phyloP scores from a whole-genome alignment of 2,888 invertebrate species.

The Pristionchus maxplancki region DNA sequence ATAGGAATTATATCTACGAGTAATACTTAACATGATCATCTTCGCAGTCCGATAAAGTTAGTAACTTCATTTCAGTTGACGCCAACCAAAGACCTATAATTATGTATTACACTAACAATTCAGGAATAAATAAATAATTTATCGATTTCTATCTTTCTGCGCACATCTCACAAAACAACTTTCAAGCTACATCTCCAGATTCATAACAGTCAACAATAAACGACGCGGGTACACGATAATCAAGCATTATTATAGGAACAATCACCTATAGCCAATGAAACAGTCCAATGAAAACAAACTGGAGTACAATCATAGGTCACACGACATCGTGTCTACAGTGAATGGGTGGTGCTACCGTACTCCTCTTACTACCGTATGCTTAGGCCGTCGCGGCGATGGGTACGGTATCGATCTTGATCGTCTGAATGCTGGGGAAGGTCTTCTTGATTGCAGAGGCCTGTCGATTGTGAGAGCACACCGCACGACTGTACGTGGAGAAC shows the following conservation, averaged over 20 bases:
- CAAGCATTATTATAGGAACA: neutral
- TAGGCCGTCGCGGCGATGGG: slow-evolving; percentile 12
- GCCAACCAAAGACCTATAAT: too few relatives aligned
- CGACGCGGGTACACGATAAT: neutral
- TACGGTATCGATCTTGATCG: slow-evolving; percentile 46
- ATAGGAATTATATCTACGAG: too few relatives aligned
- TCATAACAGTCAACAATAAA: neutral
- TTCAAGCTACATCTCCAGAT: neutral
- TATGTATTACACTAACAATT: neutral
- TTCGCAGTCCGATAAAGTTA: too few relatives aligned
- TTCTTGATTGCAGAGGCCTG: slow-evolving; percentile 66
- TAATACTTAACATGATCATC: too few relatives aligned
- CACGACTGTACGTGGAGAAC: slow-evolving; percentile 35
- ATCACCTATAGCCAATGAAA: neutral
- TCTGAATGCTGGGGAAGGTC: slow-evolving; percentile 60
- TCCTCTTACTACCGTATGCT: neutral
- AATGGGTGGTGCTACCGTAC: neutral
- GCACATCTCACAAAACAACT: neutral
- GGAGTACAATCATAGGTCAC: neutral
- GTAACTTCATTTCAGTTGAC: too few relatives aligned
- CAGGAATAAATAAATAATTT: neutral
- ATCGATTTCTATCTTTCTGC: neutral
- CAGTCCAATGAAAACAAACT: neutral
- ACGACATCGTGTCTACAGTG: neutral
- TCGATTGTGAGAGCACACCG: slow-evolving; percentile 27